phyloP scores from a whole-genome alignment of 2,797 vertebrate species.

The Poecilia picta region DNA sequence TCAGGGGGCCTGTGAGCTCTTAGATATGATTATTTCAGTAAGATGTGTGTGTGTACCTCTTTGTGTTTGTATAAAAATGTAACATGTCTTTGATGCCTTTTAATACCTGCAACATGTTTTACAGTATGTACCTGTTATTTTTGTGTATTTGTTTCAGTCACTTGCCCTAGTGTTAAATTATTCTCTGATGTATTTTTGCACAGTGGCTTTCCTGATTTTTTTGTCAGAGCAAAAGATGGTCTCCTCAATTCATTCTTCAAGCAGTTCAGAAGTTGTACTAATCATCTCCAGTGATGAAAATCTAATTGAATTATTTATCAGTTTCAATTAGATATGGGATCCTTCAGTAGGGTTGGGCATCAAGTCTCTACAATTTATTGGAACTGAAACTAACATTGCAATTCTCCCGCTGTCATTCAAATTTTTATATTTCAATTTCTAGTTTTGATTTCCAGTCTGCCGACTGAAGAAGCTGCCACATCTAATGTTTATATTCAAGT shows the following conservation, averaged over 20 bases:
- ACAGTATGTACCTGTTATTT: conserved; percentile 4
- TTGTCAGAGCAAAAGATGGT: background rate
- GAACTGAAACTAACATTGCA: too few species aligned
- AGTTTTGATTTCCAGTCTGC: too few species aligned
- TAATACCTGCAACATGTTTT: conserved; percentile 18
- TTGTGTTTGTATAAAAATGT: background rate
- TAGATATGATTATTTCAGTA: conserved; percentile 29
- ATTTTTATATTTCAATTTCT: too few species aligned
- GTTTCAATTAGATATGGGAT: background rate
- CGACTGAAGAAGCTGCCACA: too few species aligned
- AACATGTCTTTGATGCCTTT: background rate
- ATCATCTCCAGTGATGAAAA: background rate
- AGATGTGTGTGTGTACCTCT: conserved; percentile 2
- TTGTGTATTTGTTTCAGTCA: background rate
- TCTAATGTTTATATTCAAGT: too few species aligned
- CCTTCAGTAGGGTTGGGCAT: background rate
- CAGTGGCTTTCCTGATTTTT: background rate
- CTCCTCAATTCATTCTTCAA: background rate
- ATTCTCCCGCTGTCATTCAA: too few species aligned
- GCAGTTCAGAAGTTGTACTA: background rate
- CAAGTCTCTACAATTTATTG: too few species aligned
- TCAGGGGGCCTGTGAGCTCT: conserved; percentile 26
- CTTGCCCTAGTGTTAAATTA: background rate
- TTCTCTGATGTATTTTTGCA: background rate
- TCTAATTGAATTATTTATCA: background rate